Base-by-base conservation (phyloP, 2,113 vertebrate species). In the Lanius ludovicianus region DNA sequence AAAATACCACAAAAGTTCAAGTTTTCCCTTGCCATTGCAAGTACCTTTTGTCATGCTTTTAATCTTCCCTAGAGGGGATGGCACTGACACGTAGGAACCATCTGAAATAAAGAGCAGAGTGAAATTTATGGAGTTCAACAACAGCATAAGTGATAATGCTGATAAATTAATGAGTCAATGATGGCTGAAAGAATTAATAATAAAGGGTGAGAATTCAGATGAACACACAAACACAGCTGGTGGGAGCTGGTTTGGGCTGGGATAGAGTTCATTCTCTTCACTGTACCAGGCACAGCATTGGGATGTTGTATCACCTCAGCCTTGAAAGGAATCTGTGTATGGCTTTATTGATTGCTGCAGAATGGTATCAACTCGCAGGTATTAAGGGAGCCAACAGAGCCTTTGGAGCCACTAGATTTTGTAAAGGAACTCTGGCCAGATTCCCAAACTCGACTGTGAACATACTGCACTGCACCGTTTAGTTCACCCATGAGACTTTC, bases 31-130 rank as follows among this genome's bases (percentile, higher is more conserved):
- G 28, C 27, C 30, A 80, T 57, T 82, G 70, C 62, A 95, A 69
- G 49, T 99, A 99, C 99, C 99, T 99, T 99, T 99, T 24, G 99
- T 99, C 99, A 99, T 99, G 98, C 98, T 99, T 97, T 99, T 99
- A 93, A 99, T 99, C 97, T 99, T 99, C 74, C 99, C 99, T 52
- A 99, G 97, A 77, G 99, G 99, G 63, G 99, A 99, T 3, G 99
- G 99, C 62, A 99, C 98, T 70, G 99, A 99, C 80, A 99, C 99
- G 2, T 99, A 99, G 84, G 99, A 99, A 9, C 99, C 99, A 83
- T 99, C 99, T 99, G 98, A 92, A 98, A 98, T 49, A 37, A 96
- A 98, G 90, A 81, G 70, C 35, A 92, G 63, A 89, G 59, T 7
- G 42, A 68, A 50, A 57, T 63, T 69, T 62, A 79, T 21, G 74